Evolutionary conservation across 2,113 vertebrate genomes (phyloP), one percentile per base, ranked within the genome.

Genomic region (Charadrius vociferus): DNA sequence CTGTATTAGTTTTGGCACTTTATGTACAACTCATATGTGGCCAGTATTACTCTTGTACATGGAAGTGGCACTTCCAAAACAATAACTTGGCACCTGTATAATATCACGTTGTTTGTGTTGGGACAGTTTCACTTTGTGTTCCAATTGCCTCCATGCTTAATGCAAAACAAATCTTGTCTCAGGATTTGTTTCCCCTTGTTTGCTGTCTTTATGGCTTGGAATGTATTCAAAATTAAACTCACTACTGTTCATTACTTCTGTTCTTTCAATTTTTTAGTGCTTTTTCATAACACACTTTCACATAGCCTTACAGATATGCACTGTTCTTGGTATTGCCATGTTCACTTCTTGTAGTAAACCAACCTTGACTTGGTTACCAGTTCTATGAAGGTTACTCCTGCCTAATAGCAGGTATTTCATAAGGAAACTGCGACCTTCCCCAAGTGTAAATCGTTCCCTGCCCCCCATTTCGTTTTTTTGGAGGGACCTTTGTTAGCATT

Each of bases 131-230:
- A 81, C 74, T 96, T 92, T 83, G 55, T 95, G 63, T 94, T 94
- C 72, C 61, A 66, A 0, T 71, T 81, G 41, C 67, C 62, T 97
- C 59, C 86, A 77, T 88, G 68, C 88, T 86, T 58, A 34, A 29
- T 78, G 82, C 83, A 95, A 96, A 97, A 91, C 94, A 96, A 96
- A 95, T 94, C 88, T 94, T 92, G 91, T 81, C 80, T 84, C 56
- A 78, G 90, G 85, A 96, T 95, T 94, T 95, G 97, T 95, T 95
- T 97, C 91, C 70, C 49, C 56, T 93, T 95, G 78, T 93, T 93
- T 95, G 37, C 81, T 96, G 65, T 95, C 81, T 95, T 55, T 97
- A 0, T 88, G 59, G 56, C 94, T 95, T n/a, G 30, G 63, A 95
- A 88, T 80, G 70, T 81, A 43, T 93, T 90, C 16, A 86, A 65